Evolutionary conservation across 2,888 invertebrate species (phyloP), one percentile per base, ranked within the genome.

Genomic region (Noctua janthina): DNA sequence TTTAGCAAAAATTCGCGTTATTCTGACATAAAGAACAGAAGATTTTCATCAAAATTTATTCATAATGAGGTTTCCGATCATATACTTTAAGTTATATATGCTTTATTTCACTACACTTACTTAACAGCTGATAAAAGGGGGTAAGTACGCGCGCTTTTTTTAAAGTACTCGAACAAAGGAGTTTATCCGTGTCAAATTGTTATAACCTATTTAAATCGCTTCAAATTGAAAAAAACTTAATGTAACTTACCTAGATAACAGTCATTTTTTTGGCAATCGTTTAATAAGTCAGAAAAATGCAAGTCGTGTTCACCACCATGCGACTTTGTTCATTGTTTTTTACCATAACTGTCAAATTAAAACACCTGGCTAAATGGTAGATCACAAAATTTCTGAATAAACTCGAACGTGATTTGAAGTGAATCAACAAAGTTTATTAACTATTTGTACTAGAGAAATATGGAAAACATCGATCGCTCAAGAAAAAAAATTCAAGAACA

Each of bases 201-300:
- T n/a, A 15, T n/a, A 43, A 68, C 51, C 20, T 68, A 74, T 51
- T 35, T 43, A 17, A 35, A 23, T 15, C 43, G 13, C 11, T 8
- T 15, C 35, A 6, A 59, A 54, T 68, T 15, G 7, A 62, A 59
- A 6, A 67, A 74, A 49, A 59, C 15, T 35, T 64, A 66, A n/a
- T 39, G 0, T n/a, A 64, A 87, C 85, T 87, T 84, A 85, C 85
- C 10, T 39, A 39, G 7, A 29, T 17, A 64, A 1, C 64, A 17
- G 3, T 64, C 35, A 1, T 64, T 64, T 64, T 64, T 64, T 35
- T 3, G 35, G 35, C 17, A 64, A 17, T 64, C 17, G 64, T 35
- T 3, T 17, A 35, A 35, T 15, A 20, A 35, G 35, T 29, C 23
- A 39, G 8, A 68, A 49, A 49, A 23, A 35, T 17, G 20, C 5